phyloP scores from a whole-genome alignment of 2,797 vertebrate species.

The Sebastiscus tertius region DNA sequence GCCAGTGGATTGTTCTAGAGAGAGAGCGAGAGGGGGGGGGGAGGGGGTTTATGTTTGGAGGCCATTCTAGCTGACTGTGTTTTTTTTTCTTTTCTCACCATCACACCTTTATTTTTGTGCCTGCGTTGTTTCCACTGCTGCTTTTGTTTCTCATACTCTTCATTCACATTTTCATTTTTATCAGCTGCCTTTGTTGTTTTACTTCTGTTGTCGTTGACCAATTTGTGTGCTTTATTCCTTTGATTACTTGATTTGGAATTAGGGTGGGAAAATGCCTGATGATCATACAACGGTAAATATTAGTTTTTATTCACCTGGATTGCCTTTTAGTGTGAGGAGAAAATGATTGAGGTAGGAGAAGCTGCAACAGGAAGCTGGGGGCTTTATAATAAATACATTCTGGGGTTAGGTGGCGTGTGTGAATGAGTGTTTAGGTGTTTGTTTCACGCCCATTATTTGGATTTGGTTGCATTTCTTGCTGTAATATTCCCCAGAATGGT shows the following conservation, averaged over 20 bases:
- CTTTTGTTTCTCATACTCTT: slow-evolving; percentile 43
- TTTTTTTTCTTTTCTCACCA: slow-evolving; percentile 39
- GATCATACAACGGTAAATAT: slow-evolving; percentile 18
- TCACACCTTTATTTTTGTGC: slow-evolving; percentile 72
- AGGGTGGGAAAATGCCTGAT: slow-evolving; percentile 32
- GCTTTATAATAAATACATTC: slow-evolving; percentile 10
- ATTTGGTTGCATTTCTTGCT: slow-evolving; percentile 34
- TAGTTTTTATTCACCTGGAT: slow-evolving; percentile 69
- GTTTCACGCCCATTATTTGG: slow-evolving; percentile 11
- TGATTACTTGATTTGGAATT: slow-evolving; percentile 31
- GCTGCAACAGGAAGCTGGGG: slow-evolving; percentile 18
- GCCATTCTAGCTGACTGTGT: slow-evolving; percentile 65
- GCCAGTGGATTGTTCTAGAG: slow-evolving; percentile 70
- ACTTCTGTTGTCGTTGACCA: slow-evolving; percentile 14
- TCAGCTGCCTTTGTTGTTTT: slow-evolving; percentile 49
- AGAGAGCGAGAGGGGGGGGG: background rate
- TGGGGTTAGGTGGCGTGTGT: slow-evolving; percentile 16
- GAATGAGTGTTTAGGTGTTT: slow-evolving; percentile 1
- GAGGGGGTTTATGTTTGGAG: slow-evolving; percentile 55
- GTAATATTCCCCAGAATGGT: slow-evolving; percentile 8
- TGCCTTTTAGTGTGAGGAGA: slow-evolving; percentile 71
- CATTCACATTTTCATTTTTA: slow-evolving; percentile 18
- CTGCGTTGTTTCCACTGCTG: slow-evolving; percentile 62
- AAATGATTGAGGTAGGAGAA: background rate
- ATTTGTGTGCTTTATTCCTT: slow-evolving; percentile 50